Conservation (phyloP, 2,113 vertebrate species). For the Antechinus flavipes region DNA sequence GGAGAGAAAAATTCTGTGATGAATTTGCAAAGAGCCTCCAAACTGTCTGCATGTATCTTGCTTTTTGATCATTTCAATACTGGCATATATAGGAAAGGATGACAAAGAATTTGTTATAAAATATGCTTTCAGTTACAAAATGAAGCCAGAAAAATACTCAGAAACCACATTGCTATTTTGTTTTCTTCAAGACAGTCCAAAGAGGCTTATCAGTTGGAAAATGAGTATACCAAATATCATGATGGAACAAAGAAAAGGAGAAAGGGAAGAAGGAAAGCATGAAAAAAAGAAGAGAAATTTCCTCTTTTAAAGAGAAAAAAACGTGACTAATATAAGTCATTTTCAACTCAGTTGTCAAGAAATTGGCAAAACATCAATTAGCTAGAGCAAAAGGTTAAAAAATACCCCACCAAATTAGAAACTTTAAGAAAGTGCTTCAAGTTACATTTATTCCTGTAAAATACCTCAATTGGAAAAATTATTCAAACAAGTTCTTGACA, state of each 20-base stretch:
- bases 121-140: background rate
- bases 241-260: too few relatives aligned
- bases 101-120: background rate
- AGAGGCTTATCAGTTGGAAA: background rate
- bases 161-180: background rate
- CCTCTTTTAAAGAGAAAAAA: background rate
- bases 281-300: background rate
- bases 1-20: background rate
- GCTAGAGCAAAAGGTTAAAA: background rate
- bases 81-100: background rate
- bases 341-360: background rate
- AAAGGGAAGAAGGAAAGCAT: too few relatives aligned
- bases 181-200: background rate
- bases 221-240: too few relatives aligned
- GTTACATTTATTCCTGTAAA: background rate
- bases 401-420: background rate
- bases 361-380: background rate
- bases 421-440: background rate
- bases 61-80: background rate
- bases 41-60: background rate
- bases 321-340: background rate
- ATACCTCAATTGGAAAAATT: background rate
- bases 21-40: background rate
- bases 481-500: background rate
- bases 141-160: background rate